phyloP scores from a whole-genome alignment of 2,113 vertebrate species.

The Dicerorhinus sumatrensis region DNA sequence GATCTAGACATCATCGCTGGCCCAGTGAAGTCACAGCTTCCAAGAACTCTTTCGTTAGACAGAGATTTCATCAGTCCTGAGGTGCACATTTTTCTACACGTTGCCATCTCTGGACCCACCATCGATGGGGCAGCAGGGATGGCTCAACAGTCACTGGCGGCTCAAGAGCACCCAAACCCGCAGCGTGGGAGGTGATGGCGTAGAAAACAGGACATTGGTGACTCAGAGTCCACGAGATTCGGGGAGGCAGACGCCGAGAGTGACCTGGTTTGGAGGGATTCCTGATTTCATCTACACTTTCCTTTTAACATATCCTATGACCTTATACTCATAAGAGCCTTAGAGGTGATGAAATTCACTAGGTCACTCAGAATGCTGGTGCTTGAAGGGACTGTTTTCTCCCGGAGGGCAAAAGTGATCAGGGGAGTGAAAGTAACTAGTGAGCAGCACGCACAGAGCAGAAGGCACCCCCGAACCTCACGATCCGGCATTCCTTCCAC shows the following conservation, averaged over 20 bases:
- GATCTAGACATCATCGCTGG: not conserved
- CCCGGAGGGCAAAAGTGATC: not conserved
- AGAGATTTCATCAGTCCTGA: not conserved
- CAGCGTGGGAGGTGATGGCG: not conserved
- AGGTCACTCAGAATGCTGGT: not conserved
- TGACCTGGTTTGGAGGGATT: not conserved
- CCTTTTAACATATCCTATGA: not conserved
- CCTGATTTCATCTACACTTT: not conserved
- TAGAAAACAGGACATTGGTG: rapidly evolving
- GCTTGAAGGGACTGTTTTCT: not conserved
- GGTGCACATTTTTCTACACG: not conserved
- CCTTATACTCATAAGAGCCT: not conserved
- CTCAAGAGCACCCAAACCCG: too few species aligned
- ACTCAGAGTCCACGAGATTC: not conserved
- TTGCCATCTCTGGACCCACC: not conserved
- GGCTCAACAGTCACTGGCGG: not conserved
- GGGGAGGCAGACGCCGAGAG: rapidly evolving
- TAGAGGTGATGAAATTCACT: not conserved
- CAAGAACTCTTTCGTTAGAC: not conserved
- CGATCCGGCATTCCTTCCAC: not conserved
- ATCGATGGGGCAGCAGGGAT: too few species aligned
- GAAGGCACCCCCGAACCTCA: not conserved
- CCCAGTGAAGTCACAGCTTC: not conserved
- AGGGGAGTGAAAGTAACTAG: not conserved
- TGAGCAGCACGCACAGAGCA: not conserved